Evolutionary conservation across 2,113 vertebrate species (phyloP), one percentile per base, ranked within the genome.

Genomic region (Lathamus discolor): DNA sequence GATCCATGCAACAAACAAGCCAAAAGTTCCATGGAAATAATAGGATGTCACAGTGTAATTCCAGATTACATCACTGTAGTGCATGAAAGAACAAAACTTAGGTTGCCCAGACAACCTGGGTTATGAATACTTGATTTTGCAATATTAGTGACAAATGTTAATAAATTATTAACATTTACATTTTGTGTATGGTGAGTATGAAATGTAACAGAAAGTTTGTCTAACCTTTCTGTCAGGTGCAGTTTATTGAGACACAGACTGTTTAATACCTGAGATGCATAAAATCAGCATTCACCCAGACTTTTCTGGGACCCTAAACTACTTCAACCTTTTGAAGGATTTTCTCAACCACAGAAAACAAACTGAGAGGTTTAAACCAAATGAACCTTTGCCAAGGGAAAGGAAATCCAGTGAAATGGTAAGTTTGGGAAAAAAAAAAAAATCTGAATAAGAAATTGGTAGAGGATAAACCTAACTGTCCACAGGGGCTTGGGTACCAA

Each of bases 131-230:
- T 91, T 72, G 73, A 84, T 55, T 84, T 75, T 79, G 80, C 69
- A 93, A 93, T 91, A 92, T 92, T 95, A 96, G 92, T 77, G 59
- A 41, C 77, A 84, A 95, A 57, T 24, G 73, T 76, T 84, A 64
- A 95, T 93, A 92, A 95, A 91, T 95, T 93, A 96, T 94, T 93
- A 87, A 92, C 29, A 11, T 75, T 77, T 46, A 17, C 82, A 64
- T 89, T 89, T 93, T 61, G 66, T 72, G 51, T 41, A 64, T 17
- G 24, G 75, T 64, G 43, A 29, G 69, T 82, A 84, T 10, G 7
- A 72, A 78, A 93, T 75, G 43, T 72, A 84, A 12, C 55, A 17
- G 52, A 88, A 64, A 88, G 43, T 35, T 92, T 78, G 16, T 31
- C 77, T 86, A 72, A 93, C 64, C 62, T 75, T 37, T 37, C 68